Percentiles rank a stretch among this genome's conserved stretches.
These are phyloP conservation scores for Platyscelio sp. DNA, from an alignment of 2,888 invertebrate species.

Conservation along the genomic window DNA sequence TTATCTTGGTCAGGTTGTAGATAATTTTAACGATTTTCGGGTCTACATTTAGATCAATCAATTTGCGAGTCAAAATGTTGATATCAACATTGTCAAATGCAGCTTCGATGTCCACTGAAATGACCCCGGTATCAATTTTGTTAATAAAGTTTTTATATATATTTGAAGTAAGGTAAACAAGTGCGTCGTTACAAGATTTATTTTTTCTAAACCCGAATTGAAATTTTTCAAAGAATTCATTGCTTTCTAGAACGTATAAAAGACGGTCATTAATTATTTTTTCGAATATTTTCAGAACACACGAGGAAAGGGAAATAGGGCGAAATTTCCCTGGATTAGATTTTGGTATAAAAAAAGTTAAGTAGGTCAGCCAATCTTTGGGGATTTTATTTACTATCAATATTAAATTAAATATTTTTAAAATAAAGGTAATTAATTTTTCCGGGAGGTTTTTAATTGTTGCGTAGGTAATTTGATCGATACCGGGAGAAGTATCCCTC, in stretches of 20 bases:
- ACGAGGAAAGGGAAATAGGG: not conserved
- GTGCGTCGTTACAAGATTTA: not conserved
- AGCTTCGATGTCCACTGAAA: constrained; percentile 1
- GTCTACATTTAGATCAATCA: not conserved
- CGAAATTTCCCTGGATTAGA: not conserved
- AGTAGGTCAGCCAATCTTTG: not conserved
- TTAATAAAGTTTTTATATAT: not conserved
- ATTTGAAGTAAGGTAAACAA: not conserved
- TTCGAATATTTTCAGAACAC: not conserved
- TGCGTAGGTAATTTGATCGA: not conserved
- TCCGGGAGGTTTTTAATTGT: not conserved
- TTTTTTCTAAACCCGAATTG: constrained; percentile 4
- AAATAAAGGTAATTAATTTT: not conserved
- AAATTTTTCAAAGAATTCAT: not conserved
- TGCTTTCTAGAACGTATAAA: not conserved
- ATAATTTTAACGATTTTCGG: constrained; percentile 15
- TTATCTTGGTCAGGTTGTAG: not conserved
- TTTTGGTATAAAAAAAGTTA: constrained; percentile 21
- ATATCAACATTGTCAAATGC: constrained; percentile 28
- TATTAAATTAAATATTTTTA: not conserved
- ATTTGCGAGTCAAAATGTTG: not conserved
- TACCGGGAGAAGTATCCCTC: not conserved
- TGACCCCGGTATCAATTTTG: not conserved
- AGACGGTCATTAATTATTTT: not conserved
- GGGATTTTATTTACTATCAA: not conserved